A percentile compares a stretch with the other conserved stretches of the same genome.
These are phyloP conservation scores for Chrysochloris asiatica DNA, from an alignment of 2,113 vertebrate species.

Conservation along the genomic window DNA sequence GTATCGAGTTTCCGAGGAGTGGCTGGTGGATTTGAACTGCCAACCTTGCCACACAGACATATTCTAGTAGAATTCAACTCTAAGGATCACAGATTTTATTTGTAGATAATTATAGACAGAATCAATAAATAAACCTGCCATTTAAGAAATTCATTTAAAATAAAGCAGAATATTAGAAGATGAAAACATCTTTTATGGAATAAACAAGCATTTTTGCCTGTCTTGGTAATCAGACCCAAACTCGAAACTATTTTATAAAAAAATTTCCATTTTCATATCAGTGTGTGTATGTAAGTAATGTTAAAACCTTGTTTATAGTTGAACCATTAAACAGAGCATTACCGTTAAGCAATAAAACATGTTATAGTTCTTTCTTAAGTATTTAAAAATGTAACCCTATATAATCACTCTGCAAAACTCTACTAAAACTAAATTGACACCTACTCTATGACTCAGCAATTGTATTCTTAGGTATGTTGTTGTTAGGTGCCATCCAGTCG, in stretches of 20 bases:
- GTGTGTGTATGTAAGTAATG: not conserved
- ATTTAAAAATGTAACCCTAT: constrained; percentile 30
- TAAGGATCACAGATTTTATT: no score
- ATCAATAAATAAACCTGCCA: constrained; percentile 20
- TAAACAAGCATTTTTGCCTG: constrained; percentile 33
- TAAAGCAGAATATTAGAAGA: constrained; percentile 25
- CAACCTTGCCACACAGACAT: no score
- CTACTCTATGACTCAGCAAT: not conserved
- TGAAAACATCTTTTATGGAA: not conserved
- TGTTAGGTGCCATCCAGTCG: no score
- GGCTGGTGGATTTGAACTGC: no score
- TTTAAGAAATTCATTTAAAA: constrained; percentile 52
- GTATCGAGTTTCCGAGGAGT: no score
- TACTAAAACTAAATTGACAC: constrained; percentile 23
- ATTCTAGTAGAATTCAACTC: no score
- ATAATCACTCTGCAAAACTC: constrained; percentile 36
- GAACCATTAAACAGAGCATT: constrained; percentile 15
- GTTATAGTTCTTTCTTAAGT: not conserved
- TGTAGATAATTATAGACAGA: no score
- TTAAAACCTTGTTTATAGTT: constrained; percentile 29
- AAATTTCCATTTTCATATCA: constrained; percentile 46
- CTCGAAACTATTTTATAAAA: constrained; percentile 42
- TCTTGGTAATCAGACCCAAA: constrained; percentile 55
- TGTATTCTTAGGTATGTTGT: no score
- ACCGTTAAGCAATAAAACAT: not conserved